phyloP scores from a whole-genome alignment of 2,888 invertebrate genomes.

The Pteria penguin region DNA sequence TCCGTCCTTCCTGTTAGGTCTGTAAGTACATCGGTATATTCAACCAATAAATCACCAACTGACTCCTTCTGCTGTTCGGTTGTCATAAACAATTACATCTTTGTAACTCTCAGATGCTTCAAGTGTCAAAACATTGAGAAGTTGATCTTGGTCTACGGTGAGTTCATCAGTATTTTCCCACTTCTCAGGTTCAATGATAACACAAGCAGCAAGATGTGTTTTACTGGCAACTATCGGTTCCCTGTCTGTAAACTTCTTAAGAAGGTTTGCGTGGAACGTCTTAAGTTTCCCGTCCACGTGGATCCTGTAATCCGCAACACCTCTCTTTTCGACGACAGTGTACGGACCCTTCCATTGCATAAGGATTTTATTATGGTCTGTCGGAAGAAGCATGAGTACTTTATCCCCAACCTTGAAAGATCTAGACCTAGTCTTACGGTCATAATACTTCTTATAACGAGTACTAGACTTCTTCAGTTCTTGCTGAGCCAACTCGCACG shows the following conservation, averaged over 20 bases:
- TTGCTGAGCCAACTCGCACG: slow-evolving; percentile 42
- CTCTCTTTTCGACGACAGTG: slow-evolving; percentile 28
- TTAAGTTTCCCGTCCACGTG: slow-evolving; percentile 33
- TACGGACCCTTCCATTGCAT: slow-evolving; percentile 50
- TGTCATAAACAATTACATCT: neutral
- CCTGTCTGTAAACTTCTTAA: slow-evolving; percentile 38
- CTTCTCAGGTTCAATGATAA: neutral
- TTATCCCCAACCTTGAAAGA: slow-evolving; percentile 42
- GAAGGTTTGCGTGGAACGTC: too few relatives aligned
- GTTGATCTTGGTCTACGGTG: neutral
- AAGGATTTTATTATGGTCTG: slow-evolving; percentile 54
- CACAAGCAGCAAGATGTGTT: neutral
- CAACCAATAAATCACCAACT: slow-evolving; percentile 1
- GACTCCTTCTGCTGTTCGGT: neutral
- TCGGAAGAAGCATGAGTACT: slow-evolving; percentile 52
- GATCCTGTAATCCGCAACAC: slow-evolving; percentile 38
- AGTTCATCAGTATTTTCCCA: neutral
- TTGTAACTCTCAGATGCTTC: neutral
- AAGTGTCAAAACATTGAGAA: neutral
- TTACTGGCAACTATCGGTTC: neutral
- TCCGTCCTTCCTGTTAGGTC: slow-evolving; percentile 34
- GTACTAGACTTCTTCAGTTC: slow-evolving; percentile 21
- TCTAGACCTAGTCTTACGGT: slow-evolving; percentile 38
- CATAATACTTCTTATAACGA: slow-evolving; percentile 41
- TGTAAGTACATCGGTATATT: slow-evolving; percentile 26